phyloP scores from a whole-genome alignment of 2,113 vertebrate species.

The Ardeotis arabs region DNA sequence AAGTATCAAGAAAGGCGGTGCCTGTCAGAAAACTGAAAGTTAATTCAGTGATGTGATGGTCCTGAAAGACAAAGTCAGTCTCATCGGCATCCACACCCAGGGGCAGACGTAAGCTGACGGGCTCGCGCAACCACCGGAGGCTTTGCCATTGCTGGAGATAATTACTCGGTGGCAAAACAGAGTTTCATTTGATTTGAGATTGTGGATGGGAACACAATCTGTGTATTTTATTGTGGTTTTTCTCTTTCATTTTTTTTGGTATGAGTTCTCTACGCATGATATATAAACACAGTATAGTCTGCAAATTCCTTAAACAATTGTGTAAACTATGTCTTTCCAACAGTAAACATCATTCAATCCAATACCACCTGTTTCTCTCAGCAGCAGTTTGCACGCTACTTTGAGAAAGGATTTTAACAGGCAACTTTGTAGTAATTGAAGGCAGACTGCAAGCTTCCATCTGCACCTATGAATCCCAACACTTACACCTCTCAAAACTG shows the following conservation, averaged over 20 bases:
- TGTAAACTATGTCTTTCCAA: background rate
- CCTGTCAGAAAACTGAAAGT: background rate
- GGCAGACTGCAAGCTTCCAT: background rate
- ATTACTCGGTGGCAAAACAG: background rate
- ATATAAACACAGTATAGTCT: background rate
- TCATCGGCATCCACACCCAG: background rate
- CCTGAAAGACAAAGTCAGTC: background rate
- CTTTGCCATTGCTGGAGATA: background rate
- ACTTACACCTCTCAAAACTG: background rate
- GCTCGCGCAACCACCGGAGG: background rate
- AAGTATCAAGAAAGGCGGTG: background rate
- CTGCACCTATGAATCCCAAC: background rate
- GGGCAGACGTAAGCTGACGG: background rate
- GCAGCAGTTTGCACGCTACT: background rate
- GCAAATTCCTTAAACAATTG: background rate
- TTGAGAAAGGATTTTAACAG: background rate
- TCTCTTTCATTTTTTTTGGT: too few relatives aligned
- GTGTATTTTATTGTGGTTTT: background rate
- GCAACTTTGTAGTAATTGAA: background rate
- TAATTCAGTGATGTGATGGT: background rate
- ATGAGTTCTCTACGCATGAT: background rate
- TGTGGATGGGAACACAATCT: background rate
- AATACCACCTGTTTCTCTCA: background rate
- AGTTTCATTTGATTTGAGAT: background rate
- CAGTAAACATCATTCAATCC: background rate